These are phyloP conservation scores for Meghimatium bilineatum DNA, from an alignment of 2,888 invertebrate species.

Conservation along the genomic window DNA sequence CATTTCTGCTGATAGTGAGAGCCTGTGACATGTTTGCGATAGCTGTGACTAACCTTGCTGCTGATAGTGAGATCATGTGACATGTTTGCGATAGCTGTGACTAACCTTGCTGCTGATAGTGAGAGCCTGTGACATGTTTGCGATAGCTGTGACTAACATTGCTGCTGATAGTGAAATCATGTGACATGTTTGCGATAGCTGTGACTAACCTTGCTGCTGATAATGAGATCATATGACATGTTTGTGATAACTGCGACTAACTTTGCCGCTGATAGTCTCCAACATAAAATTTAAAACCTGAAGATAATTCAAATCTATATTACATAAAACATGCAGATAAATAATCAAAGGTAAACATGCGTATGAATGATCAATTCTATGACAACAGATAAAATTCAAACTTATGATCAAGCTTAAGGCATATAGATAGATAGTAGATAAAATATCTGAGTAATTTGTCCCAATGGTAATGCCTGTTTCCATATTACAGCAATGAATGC, in stretches of 20 bases:
- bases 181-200: conserved; percentile 85
- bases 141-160: conserved; percentile 81
- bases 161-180: conserved; percentile 79
- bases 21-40: conserved; percentile 83
- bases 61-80: conserved; percentile 75
- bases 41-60: conserved; percentile 82
- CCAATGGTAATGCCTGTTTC: no score
- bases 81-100: conserved; percentile 84
- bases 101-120: conserved; percentile 81
- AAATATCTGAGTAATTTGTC: no score
- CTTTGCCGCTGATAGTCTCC: no score
- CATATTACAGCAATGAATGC: conserved; percentile 67
- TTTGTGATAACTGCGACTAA: no score
- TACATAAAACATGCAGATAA: no score
- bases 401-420: no score
- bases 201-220: conserved; percentile 85
- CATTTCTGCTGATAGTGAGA: conserved; percentile 78
- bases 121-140: conserved; percentile 82
- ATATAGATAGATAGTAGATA: no score
- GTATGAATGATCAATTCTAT: no score
- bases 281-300: no score
- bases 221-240: conserved; percentile 68
- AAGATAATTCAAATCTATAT: no score
- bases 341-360: no score
- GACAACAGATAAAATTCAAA: no score